Conservation (phyloP, 92 coral and sea anemone genomes). For the Porites evermanni region DNA sequence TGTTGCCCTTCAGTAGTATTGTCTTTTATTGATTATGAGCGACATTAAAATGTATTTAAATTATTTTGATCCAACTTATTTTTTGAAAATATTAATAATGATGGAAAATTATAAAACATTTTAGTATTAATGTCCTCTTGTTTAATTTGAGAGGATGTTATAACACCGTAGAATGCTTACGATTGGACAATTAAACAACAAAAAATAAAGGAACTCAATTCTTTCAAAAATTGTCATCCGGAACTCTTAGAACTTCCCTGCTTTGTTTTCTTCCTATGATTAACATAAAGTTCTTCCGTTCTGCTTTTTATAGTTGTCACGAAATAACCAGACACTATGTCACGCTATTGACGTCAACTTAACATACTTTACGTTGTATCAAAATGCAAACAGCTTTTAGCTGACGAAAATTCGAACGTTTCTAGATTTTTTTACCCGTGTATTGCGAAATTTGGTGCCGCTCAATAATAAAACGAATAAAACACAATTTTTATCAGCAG, state of each 20-base stretch:
- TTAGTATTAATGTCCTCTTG: too few relatives aligned
- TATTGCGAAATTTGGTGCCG: not conserved
- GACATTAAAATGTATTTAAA: too few relatives aligned
- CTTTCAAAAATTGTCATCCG: not conserved
- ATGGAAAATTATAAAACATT: too few relatives aligned
- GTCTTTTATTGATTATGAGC: too few relatives aligned
- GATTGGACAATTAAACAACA: not conserved
- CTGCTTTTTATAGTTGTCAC: not conserved
- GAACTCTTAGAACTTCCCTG: constrained; percentile 1
- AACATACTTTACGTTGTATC: not conserved
- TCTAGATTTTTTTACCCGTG: not conserved
- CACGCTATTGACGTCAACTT: not conserved
- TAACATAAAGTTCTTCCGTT: constrained; percentile 13
- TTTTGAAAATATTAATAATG: too few relatives aligned
- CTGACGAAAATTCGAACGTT: not conserved
- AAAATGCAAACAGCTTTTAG: not conserved
- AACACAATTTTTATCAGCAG: not conserved
- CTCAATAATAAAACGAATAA: too few relatives aligned
- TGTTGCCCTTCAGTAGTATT: too few relatives aligned
- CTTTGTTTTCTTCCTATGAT: constrained; percentile 12
- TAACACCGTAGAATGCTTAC: too few relatives aligned
- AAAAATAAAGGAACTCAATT: constrained; percentile 8
- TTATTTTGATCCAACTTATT: too few relatives aligned
- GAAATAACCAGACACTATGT: not conserved
- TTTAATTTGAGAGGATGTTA: not conserved